Conservation (phyloP, 2,113 vertebrate genomes). For the Crypturellus undulatus region DNA sequence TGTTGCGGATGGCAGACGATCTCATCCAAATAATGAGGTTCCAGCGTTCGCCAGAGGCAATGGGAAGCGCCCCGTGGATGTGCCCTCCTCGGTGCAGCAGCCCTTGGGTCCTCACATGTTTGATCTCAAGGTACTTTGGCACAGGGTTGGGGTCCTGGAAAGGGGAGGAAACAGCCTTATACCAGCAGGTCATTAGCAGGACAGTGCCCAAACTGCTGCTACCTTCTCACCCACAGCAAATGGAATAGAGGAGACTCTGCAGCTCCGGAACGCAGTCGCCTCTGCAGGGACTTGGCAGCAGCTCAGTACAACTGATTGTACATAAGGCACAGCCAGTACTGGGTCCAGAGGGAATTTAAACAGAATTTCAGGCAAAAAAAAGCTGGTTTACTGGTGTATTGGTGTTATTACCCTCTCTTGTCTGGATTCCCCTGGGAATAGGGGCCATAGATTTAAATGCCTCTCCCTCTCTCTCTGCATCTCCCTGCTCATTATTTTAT, state of each 20-base stretch:
- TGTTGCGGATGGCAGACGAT: slow-evolving; percentile 86
- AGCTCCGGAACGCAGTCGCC: neutral
- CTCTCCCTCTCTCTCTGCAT: neutral
- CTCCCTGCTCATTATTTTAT: neutral
- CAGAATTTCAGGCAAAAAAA: neutral
- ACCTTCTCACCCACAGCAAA: neutral
- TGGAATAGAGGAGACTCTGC: fast-evolving
- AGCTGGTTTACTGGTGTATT: neutral
- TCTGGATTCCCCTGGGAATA: neutral
- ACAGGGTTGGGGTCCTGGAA: slow-evolving; percentile 82
- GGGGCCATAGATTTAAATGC: neutral
- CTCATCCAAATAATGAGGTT: slow-evolving; percentile 96
- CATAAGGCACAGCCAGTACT: neutral
- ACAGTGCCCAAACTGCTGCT: fast-evolving
- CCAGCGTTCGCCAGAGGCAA: slow-evolving; percentile 89
- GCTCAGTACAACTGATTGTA: neutral
- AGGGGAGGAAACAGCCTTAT: neutral
- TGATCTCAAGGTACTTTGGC: slow-evolving; percentile 82
- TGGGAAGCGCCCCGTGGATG: slow-evolving; percentile 90
- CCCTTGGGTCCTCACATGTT: slow-evolving; percentile 82
- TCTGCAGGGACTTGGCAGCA: neutral
- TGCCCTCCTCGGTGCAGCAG: slow-evolving; percentile 93
- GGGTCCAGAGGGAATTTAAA: neutral
- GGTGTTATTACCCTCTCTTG: neutral
- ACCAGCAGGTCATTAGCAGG: neutral